A percentile compares a stretch with the other conserved stretches of the same genome.
These are phyloP conservation scores for Phoeniculus purpureus DNA, from an alignment of 2,797 vertebrate species.

Conservation along the genomic window DNA sequence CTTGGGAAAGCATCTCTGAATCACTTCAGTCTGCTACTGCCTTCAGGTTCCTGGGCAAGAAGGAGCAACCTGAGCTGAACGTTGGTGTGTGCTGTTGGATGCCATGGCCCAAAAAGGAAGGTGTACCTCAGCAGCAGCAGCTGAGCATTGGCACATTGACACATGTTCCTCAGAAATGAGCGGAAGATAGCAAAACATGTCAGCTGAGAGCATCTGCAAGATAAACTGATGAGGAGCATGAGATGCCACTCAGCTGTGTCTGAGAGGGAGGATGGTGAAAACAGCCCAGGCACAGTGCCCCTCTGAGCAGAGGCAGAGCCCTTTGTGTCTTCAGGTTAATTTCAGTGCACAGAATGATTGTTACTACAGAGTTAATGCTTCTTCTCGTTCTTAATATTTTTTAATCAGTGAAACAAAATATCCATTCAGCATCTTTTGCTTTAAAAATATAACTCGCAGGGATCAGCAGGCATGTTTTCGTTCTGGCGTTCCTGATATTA, in stretches of 20 bases:
- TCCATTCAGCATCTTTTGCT: constrained; percentile 32
- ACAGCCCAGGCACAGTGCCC: neutral
- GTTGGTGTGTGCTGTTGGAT: neutral
- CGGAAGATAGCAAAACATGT: neutral
- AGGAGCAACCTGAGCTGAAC: neutral
- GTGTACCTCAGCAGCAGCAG: neutral
- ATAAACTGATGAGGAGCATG: neutral
- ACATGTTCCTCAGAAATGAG: neutral
- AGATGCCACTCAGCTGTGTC: neutral
- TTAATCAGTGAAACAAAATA: neutral
- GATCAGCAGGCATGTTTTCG: constrained; percentile 1
- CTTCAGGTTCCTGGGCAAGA: neutral
- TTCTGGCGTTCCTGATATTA: neutral
- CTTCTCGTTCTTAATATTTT: neutral
- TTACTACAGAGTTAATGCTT: neutral
- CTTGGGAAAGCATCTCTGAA: constrained; percentile 20
- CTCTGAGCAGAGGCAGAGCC: neutral
- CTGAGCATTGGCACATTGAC: neutral
- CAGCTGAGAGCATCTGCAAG: neutral
- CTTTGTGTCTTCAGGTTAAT: neutral
- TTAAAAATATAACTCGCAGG: constrained; percentile 25
- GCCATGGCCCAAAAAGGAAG: neutral
- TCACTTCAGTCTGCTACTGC: neutral
- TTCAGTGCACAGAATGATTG: neutral
- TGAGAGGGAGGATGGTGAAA: neutral